Base-by-base conservation (phyloP, 1,140 invertebrate species). In the Orussus abietinus region DNA sequence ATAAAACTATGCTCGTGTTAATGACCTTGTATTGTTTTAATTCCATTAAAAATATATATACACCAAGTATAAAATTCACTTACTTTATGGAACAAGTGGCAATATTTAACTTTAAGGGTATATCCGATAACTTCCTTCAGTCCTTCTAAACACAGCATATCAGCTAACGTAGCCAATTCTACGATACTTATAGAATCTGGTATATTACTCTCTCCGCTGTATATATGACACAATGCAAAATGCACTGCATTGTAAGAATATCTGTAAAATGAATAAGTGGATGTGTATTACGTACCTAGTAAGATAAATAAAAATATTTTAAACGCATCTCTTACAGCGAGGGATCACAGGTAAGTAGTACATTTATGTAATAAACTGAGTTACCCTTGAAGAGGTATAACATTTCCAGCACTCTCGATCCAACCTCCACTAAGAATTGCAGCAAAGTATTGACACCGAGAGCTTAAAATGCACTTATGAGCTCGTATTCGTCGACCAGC, bases 141-240 rank as follows among this genome's bases (percentile, higher is more conserved):
- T 3, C 90, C 90, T 68, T 93, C 89, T 3, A 96, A 65, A 9
- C 88, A 86, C 11, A 94, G 70, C 80, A 93, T 86, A 69, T 94
- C 91, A 3, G 90, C 86, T 32, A 94, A 64, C 0, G 88, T 86
- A 0, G 90, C 85, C 38, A 95, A 65, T 66, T 94, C 90, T 31
- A 89, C 82, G 18, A 96, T 80, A 61, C 85, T 86, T 42, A 92
- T 85, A 2, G 83, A 80, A 51, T 91, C 86, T 0, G 88, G 88
- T 47, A 92, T 82, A 50, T 87, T 84, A 29, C 86, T 85, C 11
- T 88, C 83, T 3, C 91, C 92, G 49, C 90, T 92, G 55, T 96
- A 96, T 33, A 96, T 90, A 65, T 94, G 91, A 52, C 90, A 90
- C 32, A 96, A 64, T 0, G 89, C 86, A 74, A 94, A 93, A 66